Evolutionary conservation across 2,797 vertebrate species (phyloP).

Genomic region (Tadarida brasiliensis): DNA sequence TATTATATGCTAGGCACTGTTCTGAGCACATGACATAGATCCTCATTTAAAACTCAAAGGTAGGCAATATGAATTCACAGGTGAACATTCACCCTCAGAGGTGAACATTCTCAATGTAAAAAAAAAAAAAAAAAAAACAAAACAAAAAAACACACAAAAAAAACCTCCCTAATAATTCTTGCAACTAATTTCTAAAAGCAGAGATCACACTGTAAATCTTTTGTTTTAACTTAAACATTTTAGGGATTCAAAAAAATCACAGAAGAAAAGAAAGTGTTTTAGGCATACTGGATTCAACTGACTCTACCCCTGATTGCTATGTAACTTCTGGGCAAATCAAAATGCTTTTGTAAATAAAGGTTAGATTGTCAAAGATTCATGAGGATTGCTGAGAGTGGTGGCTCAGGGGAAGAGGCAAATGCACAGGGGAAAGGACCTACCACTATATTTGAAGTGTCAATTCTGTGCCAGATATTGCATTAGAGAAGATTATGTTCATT

Average conservation of each 20-base stretch:
- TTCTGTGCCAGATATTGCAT: not conserved
- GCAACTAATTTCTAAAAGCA: conserved; percentile 59
- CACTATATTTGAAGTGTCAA: not conserved
- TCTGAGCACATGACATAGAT: not conserved
- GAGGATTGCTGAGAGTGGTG: not conserved
- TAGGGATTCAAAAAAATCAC: conserved; percentile 37
- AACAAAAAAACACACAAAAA: no score
- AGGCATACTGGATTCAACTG: not conserved
- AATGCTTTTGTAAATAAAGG: conserved; percentile 35
- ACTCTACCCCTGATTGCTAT: not conserved
- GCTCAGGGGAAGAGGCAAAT: not conserved
- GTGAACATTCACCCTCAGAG: conserved; percentile 14
- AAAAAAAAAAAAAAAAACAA: not conserved
- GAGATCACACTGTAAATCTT: conserved; percentile 29
- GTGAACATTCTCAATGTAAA: not conserved
- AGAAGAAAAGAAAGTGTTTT: conserved; percentile 49
- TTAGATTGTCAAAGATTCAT: not conserved
- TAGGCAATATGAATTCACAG: not conserved
- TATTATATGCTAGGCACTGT: not conserved
- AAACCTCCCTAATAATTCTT: not conserved
- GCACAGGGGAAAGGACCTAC: not conserved
- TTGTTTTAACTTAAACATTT: conserved; percentile 56
- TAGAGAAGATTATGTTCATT: not conserved
- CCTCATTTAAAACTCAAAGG: conserved; percentile 1
- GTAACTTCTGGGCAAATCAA: conserved; percentile 31